Percentiles rank a stretch among this genome's conserved stretches.
Conservation (phyloP, 2,797 vertebrate species). For the Amazona finschi region DNA sequence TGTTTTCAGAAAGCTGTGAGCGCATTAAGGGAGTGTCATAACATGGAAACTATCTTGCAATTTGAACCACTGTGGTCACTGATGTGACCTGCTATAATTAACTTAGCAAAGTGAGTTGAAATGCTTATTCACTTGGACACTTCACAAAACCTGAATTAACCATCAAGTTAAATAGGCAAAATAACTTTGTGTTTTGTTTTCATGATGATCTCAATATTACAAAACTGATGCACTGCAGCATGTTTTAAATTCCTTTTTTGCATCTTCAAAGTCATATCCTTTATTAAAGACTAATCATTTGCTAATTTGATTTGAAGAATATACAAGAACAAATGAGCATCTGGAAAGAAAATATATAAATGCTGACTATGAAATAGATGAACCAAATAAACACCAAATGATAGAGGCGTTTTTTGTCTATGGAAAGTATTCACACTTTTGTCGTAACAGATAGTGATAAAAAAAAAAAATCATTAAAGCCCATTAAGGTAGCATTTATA, state of each 20-base stretch:
- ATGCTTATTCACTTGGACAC: neutral
- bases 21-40: neutral
- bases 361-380: neutral
- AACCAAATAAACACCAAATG: neutral
- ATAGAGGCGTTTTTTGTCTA: neutral
- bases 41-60: conserved; percentile 13
- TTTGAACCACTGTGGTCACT: neutral
- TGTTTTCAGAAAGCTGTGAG: neutral
- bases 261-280: neutral
- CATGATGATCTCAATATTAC: neutral
- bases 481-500: neutral
- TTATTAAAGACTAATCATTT: conserved; percentile 12
- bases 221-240: neutral
- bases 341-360: neutral
- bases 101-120: neutral
- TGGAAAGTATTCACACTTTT: neutral
- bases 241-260: neutral
- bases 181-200: neutral
- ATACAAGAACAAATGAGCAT: neutral
- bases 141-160: neutral
- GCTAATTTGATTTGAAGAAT: conserved; percentile 9
- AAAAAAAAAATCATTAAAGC: neutral
- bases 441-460: neutral
- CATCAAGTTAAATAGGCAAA: neutral
- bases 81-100: conserved; percentile 22